A percentile compares a stretch with the other conserved stretches of the same genome.
These are phyloP conservation scores for Rhabditophanes sp. DNA, from an alignment of 2,888 invertebrate genomes.

Conservation along the genomic window DNA sequence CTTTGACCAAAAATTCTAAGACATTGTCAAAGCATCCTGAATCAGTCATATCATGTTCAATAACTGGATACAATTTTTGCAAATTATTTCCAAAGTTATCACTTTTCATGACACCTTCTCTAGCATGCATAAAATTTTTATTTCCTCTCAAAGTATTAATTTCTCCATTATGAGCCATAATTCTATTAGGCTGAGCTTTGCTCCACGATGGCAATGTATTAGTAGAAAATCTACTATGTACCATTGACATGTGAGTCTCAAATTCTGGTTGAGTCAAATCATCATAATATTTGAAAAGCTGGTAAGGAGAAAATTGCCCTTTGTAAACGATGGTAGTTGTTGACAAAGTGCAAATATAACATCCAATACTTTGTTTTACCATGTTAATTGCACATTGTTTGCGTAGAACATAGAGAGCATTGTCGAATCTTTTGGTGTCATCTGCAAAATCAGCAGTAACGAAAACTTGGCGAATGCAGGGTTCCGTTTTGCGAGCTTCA, in stretches of 20 bases:
- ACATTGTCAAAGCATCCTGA: conserved; percentile 95
- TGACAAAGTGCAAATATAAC: conserved; percentile 88
- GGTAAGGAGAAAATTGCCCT: conserved; percentile 85
- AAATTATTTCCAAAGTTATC: conserved; percentile 62
- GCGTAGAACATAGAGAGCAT: conserved; percentile 72
- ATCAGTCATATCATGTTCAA: conserved; percentile 86
- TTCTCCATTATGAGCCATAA: conserved; percentile 94
- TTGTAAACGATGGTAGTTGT: conserved; percentile 82
- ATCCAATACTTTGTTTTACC: conserved; percentile 65
- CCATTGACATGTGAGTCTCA: conserved; percentile 82
- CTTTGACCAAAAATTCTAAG: conserved; percentile 82
- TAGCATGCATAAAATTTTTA: conserved; percentile 91
- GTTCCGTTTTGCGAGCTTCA: conserved; percentile 83
- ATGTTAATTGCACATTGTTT: conserved; percentile 80
- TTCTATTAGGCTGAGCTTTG: conserved; percentile 83
- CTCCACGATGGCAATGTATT: conserved; percentile 99
- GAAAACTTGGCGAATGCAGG: conserved; percentile 74
- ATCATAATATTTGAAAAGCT: conserved; percentile 64
- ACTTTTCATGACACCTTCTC: conserved; percentile 58
- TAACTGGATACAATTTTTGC: conserved; percentile 79
- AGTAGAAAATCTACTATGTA: conserved; percentile 94
- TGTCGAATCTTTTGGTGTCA: conserved; percentile 47
- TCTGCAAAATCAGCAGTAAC: conserved; percentile 55
- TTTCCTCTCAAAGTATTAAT: conserved; percentile 96
- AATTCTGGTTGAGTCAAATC: conserved; percentile 55